phyloP scores from a whole-genome alignment of 1,140 invertebrate species.

The Hydropsyche tenuis region DNA sequence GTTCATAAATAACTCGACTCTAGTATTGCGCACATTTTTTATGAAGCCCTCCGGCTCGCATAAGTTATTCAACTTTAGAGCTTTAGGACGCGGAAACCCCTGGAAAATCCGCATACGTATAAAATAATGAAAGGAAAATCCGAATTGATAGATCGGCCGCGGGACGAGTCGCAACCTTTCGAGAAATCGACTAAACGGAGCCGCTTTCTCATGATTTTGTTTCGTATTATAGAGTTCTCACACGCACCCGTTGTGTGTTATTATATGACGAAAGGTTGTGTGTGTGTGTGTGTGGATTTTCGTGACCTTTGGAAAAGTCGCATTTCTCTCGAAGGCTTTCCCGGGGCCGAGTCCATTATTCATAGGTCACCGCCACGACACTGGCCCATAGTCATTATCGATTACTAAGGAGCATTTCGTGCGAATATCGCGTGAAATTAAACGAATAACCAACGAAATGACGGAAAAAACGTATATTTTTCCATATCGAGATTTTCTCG shows the following conservation, averaged over 20 bases:
- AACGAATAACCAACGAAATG: background rate
- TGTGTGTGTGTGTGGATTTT: background rate
- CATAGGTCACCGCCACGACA: constrained; percentile 8
- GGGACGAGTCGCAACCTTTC: no score
- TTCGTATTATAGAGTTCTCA: no score
- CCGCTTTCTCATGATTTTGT: no score
- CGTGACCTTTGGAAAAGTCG: constrained; percentile 11
- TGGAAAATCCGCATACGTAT: background rate
- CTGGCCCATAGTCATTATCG: constrained; percentile 18
- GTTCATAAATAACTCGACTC: constrained; percentile 28
- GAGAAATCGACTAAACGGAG: no score
- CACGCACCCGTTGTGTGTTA: no score
- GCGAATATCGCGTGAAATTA: constrained; percentile 21
- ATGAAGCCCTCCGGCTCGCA: background rate
- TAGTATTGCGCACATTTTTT: constrained; percentile 32
- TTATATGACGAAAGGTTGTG: background rate
- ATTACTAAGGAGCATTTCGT: background rate
- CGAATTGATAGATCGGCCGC: no score
- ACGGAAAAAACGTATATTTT: no score
- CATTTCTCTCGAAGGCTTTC: constrained; percentile 8
- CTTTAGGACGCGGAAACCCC: background rate
- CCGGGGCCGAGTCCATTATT: constrained; percentile 14
- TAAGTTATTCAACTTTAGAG: constrained; percentile 29
- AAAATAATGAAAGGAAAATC: background rate
- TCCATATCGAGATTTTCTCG: no score